Base-by-base conservation (phyloP, 2,888 invertebrate genomes). In the Lepidochitona cinerea region DNA sequence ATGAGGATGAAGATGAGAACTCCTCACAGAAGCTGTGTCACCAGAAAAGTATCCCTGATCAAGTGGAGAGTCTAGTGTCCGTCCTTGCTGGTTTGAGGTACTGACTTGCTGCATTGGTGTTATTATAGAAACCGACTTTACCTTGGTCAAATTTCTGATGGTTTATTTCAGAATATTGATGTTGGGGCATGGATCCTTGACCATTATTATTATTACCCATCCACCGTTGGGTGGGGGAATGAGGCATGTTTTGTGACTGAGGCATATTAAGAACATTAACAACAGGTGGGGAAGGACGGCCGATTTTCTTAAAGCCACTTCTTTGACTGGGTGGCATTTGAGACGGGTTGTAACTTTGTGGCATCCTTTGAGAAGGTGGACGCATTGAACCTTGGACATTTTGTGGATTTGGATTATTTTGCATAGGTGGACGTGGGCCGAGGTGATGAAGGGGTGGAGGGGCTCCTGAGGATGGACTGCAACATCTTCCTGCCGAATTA, bases 11-110 rank as follows among this genome's bases (percentile, higher is more conserved):
- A 0, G 84, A 85, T 54, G 84, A 83, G 29, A 82, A 69, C 86
- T 87, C 29, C 84, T 79, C 36, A 84, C 83, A 77, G 86, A 84
- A 72, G 80, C 77, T 4, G 84, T 83, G 68, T 86, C 88, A 6
- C 84, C 85, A 26, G 88, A 87, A 75, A 84, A 87, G 77, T 88
- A 88, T 49, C 87, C 88, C 73, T 84, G 85, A 76, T 88, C 87
- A 37, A 86, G 77, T 5, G 87, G 86, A 23, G 88, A 85, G 68
- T 88, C 87, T 59, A 82, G 49, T 67, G 82, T 79, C 75, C 82
- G 14, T 18, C 37, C 37, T n/a, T 37, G 35, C 37, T 66, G 66
- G 59, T 26, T 59, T n/a, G 29, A 59, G 23, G 32, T 59, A 59
- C 59, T 59, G 59, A 12, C 29, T 29, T 14, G 59, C 59, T 59